Evolutionary conservation across 2,113 vertebrate genomes (phyloP), one percentile per base, ranked within the genome.

Genomic region (Brachirus orientalis): DNA sequence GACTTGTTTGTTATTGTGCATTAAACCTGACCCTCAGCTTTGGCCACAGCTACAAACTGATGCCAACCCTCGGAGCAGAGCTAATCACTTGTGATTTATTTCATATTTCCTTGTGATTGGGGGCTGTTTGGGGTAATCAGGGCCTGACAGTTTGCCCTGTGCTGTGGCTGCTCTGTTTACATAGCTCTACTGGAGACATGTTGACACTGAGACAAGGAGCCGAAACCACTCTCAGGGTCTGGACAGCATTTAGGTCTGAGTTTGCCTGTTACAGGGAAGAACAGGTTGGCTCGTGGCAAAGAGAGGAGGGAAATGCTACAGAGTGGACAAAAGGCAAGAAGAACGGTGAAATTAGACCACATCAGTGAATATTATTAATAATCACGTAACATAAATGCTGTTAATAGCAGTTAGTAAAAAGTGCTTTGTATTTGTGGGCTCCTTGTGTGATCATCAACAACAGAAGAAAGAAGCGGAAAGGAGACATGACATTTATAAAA

Each of bases 101-200:
- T 93, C 89, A 91, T 85, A 85, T 88, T 90, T 91, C 78, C 72
- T 69, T 90, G 82, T 91, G 78, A 90, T 85, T 91, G 75, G 79
- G 59, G 71, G 71, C 83, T 83, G 84, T 89, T 87, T 56, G 72
- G 79, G 79, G 79, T 85, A 89, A 91, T 90, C 90, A 88, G 69
- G 51, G 72, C 82, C 79, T 87, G 86, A 89, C 86, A 89, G 82
- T 77, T 75, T 72, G 77, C 77, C 71, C 83, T 88, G 75, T 86
- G 83, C 85, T 89, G 87, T 80, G 90, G 90, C 86, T 69, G 74
- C 58, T 72, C 75, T 91, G 90, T 91, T 91, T 91, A 90, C 86
- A 87, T 82, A 73, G 81, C 81, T 80, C 74, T 52, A 47, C 81
- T 85, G 75, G 81, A 90, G 83, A 86, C 79, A 84, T 85, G 88